phyloP scores from a whole-genome alignment of 2,888 invertebrate genomes.

The Drosophila nr. fundita region DNA sequence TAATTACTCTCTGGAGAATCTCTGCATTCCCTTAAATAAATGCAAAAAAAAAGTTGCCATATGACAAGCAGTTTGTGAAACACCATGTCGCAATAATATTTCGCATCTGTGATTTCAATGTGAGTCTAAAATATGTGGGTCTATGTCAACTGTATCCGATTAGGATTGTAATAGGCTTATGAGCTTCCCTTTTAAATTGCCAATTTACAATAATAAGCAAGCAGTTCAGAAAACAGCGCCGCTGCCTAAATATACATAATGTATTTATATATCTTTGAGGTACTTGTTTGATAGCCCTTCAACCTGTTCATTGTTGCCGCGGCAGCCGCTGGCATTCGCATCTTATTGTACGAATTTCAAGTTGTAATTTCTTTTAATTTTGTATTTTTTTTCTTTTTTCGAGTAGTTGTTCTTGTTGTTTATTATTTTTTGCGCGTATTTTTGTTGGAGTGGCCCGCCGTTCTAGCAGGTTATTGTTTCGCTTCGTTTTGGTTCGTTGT shows the following conservation, averaged over 20 bases:
- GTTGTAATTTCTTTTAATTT: conserved; percentile 71
- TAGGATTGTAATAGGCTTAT: conserved; percentile 20
- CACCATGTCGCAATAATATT: background rate
- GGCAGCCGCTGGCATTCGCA: conserved; percentile 23
- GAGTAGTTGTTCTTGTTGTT: conserved; percentile 22
- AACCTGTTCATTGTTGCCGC: conserved; percentile 53
- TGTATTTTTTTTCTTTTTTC: background rate
- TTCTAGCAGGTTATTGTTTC: conserved; percentile 52
- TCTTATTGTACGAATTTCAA: conserved; percentile 62
- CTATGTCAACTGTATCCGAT: conserved; percentile 22
- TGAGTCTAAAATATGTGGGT: conserved; percentile 13
- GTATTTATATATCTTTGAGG: conserved; percentile 24
- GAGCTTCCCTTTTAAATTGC: conserved; percentile 17
- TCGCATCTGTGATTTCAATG: background rate
- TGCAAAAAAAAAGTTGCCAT: background rate
- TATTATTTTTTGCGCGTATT: conserved; percentile 23
- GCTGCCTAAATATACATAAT: conserved; percentile 23
- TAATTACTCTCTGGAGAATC: background rate
- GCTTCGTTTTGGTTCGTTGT: conserved; percentile 53
- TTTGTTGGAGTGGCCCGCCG: conserved; percentile 23
- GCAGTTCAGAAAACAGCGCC: conserved; percentile 7
- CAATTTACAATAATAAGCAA: conserved; percentile 13
- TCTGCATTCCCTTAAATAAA: background rate
- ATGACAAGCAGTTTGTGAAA: background rate
- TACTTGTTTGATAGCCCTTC: conserved; percentile 42